Conservation (phyloP, 2,113 vertebrate genomes). For the Cacatua alba region DNA sequence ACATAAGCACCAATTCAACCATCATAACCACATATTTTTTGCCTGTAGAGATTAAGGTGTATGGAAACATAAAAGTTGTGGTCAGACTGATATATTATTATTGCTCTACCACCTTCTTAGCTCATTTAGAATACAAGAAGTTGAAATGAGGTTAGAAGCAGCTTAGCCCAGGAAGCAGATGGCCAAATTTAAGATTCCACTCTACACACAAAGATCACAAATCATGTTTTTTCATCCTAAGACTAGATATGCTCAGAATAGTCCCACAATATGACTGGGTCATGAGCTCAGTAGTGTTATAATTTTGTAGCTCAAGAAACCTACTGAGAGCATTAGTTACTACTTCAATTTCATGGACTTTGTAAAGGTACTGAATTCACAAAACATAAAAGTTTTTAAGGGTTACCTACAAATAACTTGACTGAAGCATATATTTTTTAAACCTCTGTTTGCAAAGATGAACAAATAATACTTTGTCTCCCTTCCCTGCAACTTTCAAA, state of each 20-base stretch:
- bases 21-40: not conserved
- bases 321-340: not conserved
- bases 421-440: not conserved
- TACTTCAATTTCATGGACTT: not conserved
- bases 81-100: not conserved
- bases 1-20: not conserved
- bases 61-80: not conserved
- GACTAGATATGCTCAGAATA: not conserved
- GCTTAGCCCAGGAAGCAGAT: not conserved
- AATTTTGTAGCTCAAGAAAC: not conserved
- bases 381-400: not conserved
- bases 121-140: not conserved
- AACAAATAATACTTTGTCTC: not conserved
- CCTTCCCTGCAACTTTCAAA: not conserved
- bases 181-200: not conserved
- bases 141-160: not conserved
- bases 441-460: not conserved
- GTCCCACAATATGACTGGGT: not conserved
- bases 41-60: not conserved
- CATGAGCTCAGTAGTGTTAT: not conserved
- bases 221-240: not conserved
- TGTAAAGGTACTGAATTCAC: not conserved
- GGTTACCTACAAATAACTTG: not conserved
- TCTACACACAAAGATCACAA: not conserved
- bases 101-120: not conserved